Conservation (phyloP, 2,113 vertebrate species). For the Dicentrarchus labrax region DNA sequence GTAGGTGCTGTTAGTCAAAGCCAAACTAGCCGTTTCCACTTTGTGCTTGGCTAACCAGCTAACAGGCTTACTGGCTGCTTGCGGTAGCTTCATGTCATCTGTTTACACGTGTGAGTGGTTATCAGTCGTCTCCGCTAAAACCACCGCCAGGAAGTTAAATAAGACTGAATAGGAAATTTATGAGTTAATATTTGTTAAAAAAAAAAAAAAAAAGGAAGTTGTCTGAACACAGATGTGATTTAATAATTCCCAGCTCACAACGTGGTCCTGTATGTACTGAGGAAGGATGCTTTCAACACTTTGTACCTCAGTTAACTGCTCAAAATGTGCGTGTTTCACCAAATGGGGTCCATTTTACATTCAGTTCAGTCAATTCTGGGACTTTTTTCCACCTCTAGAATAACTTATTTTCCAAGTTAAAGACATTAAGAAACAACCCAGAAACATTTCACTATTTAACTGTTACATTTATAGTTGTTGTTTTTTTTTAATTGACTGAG, state of each 20-base stretch:
- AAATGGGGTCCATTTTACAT: constrained; percentile 1
- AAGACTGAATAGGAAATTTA: too few relatives aligned
- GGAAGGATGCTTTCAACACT: constrained; percentile 29
- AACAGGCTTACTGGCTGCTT: too few relatives aligned
- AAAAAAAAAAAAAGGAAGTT: neutral
- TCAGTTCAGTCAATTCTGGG: constrained; percentile 29
- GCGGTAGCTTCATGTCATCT: too few relatives aligned
- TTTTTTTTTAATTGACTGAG: constrained; percentile 17
- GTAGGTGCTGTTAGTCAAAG: neutral
- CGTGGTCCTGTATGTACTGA: neutral
- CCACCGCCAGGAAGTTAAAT: too few relatives aligned
- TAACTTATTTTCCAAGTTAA: too few relatives aligned
- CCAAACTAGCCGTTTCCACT: neutral
- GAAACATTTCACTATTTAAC: neutral
- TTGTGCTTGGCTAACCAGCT: neutral
- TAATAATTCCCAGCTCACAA: constrained; percentile 27
- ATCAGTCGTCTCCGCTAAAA: neutral
- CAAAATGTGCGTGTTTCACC: constrained; percentile 8
- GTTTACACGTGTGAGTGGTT: neutral
- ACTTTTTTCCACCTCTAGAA: neutral
- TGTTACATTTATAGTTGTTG: neutral
- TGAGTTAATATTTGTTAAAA: too few relatives aligned
- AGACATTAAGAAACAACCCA: neutral
- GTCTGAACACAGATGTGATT: neutral
- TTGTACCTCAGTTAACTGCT: constrained; percentile 50